Percentiles rank a stretch among this genome's conserved stretches.
Conservation (phyloP, 2,888 invertebrate species). For the Camponotus fellah region DNA sequence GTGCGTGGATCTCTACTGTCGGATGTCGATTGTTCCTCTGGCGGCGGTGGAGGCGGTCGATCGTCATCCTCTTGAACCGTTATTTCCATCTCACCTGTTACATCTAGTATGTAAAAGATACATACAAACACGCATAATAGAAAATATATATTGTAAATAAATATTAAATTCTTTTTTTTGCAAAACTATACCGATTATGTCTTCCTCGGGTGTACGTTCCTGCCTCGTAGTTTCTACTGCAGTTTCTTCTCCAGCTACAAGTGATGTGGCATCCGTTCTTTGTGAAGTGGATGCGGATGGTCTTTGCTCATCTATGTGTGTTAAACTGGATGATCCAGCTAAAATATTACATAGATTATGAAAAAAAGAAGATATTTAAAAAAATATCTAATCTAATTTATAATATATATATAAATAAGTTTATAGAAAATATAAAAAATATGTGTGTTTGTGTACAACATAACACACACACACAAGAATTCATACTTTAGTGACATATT, state of each 20-base stretch:
- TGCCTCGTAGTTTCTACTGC: conserved; percentile 79
- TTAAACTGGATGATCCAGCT: conserved; percentile 77
- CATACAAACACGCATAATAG: conserved; percentile 22
- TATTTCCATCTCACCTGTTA: conserved; percentile 84
- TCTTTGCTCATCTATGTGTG: conserved; percentile 77
- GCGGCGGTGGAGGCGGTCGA: conserved; percentile 77
- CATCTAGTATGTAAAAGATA: conserved; percentile 71
- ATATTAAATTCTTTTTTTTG: conserved; percentile 6
- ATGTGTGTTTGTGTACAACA: not conserved
- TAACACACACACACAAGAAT: not conserved
- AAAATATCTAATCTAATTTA: not conserved
- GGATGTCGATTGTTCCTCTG: conserved; percentile 68
- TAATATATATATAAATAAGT: too few relatives aligned
- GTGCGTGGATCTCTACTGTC: conserved; percentile 78
- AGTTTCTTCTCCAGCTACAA: conserved; percentile 77
- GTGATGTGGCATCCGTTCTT: conserved; percentile 74
- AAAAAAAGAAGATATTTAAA: not conserved
- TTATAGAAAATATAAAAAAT: too few relatives aligned
- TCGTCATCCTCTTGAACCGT: conserved; percentile 83
- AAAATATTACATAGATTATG: conserved; percentile 7
- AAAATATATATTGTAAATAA: not conserved
- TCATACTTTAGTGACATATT: not conserved
- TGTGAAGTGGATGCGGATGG: conserved; percentile 78
- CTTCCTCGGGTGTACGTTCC: conserved; percentile 79
- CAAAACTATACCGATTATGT: conserved; percentile 78